These are phyloP conservation scores for Boloria euphrosyne DNA, from an alignment of 2,888 invertebrate genomes.

Conservation along the genomic window DNA sequence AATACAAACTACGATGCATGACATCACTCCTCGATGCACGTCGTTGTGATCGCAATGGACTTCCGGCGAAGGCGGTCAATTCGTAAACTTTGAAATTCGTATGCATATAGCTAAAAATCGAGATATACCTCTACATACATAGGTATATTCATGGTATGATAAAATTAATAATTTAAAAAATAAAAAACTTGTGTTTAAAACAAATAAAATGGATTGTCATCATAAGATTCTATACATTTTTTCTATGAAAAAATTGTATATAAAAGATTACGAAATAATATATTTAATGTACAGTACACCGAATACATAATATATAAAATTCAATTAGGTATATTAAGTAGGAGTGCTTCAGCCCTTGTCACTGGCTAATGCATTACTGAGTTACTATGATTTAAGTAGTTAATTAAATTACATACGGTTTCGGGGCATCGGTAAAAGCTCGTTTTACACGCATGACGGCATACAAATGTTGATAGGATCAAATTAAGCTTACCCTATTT, in stretches of 20 bases:
- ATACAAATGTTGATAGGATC: constrained; percentile 17
- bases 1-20: constrained; percentile 37
- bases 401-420: constrained; percentile 35
- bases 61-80: constrained; percentile 19
- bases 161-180: too few species aligned
- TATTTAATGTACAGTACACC: background rate
- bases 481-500: constrained; percentile 20
- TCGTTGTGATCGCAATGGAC: constrained; percentile 12
- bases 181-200: too few species aligned
- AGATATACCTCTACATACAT: too few species aligned
- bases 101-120: too few species aligned
- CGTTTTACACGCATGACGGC: constrained; percentile 21
- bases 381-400: constrained; percentile 33
- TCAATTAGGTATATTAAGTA: constrained; percentile 5
- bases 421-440: constrained; percentile 16
- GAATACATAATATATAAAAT: background rate
- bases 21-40: constrained; percentile 36
- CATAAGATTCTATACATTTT: too few species aligned
- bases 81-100: background rate
- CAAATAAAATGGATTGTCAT: too few species aligned
- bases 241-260: too few species aligned
- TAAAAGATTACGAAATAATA: too few species aligned
- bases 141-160: too few species aligned
- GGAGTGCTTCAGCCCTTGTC: constrained; percentile 7
- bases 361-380: constrained; percentile 23